These are phyloP conservation scores for Heterocephalus glaber DNA, from an alignment of 2,113 vertebrate genomes.

Conservation along the genomic window DNA sequence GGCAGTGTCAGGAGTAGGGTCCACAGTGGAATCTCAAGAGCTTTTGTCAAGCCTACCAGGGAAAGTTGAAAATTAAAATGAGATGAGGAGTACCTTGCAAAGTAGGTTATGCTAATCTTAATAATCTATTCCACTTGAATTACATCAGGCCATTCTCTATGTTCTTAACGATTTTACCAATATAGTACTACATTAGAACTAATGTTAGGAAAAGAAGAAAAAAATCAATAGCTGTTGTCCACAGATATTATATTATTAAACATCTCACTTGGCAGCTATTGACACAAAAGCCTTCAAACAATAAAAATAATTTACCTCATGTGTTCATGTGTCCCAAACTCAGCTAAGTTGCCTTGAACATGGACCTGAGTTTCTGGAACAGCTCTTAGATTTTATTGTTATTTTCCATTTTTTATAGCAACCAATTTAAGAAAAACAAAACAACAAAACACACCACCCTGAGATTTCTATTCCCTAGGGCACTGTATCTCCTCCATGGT, in stretches of 20 bases:
- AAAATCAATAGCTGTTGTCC: slow-evolving; percentile 13
- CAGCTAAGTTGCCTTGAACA: neutral
- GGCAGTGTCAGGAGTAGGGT: neutral
- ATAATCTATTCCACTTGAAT: slow-evolving; percentile 57
- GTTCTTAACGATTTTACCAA: neutral
- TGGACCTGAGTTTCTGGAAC: neutral
- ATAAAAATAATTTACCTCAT: slow-evolving; percentile 67
- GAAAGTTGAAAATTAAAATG: slow-evolving; percentile 38
- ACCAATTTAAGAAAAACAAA: neutral
- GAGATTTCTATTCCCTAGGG: neutral
- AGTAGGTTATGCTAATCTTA: slow-evolving; percentile 40
- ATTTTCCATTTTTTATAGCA: neutral
- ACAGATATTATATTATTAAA: slow-evolving; percentile 55
- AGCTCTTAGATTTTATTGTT: slow-evolving; percentile 33
- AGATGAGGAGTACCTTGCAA: slow-evolving; percentile 42
- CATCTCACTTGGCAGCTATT: slow-evolving; percentile 49
- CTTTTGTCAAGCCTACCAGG: neutral
- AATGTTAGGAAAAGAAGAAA: slow-evolving; percentile 6
- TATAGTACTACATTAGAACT: slow-evolving; percentile 40
- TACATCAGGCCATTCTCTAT: neutral
- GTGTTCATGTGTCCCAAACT: slow-evolving; percentile 43
- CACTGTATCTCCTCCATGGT: rapidly evolving
- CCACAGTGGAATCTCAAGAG: slow-evolving; percentile 5
- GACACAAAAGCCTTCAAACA: slow-evolving; percentile 55
- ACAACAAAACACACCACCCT: neutral